Percentiles rank a stretch among this genome's conserved stretches.
Evolutionary conservation across 2,888 invertebrate species (phyloP).

Genomic region (Spilosoma lubricipeda): DNA sequence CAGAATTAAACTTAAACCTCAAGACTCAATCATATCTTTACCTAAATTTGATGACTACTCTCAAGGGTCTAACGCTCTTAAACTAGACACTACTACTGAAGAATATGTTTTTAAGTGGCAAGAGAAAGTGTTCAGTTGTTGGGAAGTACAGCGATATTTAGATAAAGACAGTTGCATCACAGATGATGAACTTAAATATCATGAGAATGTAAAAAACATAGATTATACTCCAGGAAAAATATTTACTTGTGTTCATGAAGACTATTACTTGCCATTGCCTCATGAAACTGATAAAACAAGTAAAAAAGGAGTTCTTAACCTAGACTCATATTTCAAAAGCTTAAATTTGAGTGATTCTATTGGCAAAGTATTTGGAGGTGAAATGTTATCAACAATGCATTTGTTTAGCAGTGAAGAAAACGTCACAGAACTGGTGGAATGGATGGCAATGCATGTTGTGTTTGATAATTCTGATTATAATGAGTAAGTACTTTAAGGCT

Average conservation of each 20-base stretch:
- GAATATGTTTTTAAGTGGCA: constrained; percentile 89
- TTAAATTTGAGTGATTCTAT: constrained; percentile 59
- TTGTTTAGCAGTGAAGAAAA: constrained; percentile 71
- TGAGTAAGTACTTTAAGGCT: constrained; percentile 67
- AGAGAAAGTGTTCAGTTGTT: constrained; percentile 88
- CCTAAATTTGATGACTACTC: constrained; percentile 76
- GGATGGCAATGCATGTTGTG: constrained; percentile 77
- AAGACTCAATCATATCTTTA: constrained; percentile 66
- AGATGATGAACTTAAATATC: constrained; percentile 82
- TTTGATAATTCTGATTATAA: constrained; percentile 76
- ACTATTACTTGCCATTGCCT: constrained; percentile 79
- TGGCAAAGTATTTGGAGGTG: constrained; percentile 49
- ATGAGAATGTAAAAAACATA: constrained; percentile 65
- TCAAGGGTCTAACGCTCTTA: constrained; percentile 54
- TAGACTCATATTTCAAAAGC: constrained; percentile 59
- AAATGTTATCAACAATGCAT: constrained; percentile 63
- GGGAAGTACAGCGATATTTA: constrained; percentile 87
- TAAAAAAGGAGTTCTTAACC: constrained; percentile 41
- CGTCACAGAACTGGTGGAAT: constrained; percentile 59
- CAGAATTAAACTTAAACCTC: constrained; percentile 74
- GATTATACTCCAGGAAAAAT: constrained; percentile 67
- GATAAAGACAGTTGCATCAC: constrained; percentile 88
- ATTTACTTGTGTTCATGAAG: constrained; percentile 87
- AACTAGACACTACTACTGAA: constrained; percentile 57
- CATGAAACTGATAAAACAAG: constrained; percentile 52